phyloP scores from a whole-genome alignment of 2,797 vertebrate genomes.

The Nyctalus aviator region DNA sequence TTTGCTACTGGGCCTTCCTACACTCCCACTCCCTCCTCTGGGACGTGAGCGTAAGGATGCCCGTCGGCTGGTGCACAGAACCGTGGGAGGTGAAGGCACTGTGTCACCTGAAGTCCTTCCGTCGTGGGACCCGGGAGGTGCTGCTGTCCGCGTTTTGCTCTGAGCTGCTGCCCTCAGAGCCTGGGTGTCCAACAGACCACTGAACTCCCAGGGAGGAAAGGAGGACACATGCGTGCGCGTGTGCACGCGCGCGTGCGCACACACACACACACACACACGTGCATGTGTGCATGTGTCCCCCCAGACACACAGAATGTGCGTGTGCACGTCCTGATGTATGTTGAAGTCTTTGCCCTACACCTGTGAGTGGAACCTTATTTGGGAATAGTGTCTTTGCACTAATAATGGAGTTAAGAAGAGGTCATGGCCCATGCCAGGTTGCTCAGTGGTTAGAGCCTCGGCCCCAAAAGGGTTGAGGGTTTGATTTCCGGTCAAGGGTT shows the following conservation, averaged over 20 bases:
- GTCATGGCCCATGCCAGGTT: fast-evolving
- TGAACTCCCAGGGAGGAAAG: background rate
- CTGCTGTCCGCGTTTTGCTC: fast-evolving
- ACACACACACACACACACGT: too few species aligned
- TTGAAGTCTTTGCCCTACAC: background rate
- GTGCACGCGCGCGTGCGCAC: too few species aligned
- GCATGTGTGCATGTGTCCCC: too few species aligned
- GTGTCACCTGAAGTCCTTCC: background rate
- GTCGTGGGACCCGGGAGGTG: too few species aligned
- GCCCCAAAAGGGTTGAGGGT: background rate
- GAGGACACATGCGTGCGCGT: fast-evolving
- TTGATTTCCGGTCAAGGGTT: background rate
- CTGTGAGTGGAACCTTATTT: background rate
- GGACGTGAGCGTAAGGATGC: too few species aligned
- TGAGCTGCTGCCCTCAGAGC: background rate
- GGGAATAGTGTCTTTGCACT: background rate
- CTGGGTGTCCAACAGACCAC: background rate
- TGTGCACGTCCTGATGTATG: fast-evolving
- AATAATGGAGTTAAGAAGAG: background rate
- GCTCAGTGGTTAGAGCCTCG: background rate
- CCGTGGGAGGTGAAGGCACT: fast-evolving
- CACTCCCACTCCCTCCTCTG: background rate
- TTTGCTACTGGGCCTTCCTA: background rate
- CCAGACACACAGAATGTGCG: fast-evolving
- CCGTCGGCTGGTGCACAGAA: fast-evolving